Percentiles rank a stretch among this genome's conserved stretches.
Conservation (phyloP, 2,888 invertebrate species). For the Erynnis tages region DNA sequence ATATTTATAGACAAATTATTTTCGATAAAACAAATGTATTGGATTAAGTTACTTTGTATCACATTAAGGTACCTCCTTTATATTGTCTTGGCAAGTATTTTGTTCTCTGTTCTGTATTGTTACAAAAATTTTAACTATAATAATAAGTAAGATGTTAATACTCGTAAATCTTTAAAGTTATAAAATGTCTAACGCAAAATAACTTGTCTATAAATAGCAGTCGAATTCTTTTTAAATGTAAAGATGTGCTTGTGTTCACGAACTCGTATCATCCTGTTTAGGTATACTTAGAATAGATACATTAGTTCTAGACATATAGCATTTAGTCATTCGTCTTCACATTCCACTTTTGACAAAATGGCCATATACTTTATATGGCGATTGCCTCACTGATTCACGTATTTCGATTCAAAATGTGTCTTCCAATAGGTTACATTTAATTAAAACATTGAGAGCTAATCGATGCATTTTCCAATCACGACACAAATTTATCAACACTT, state of each 20-base stretch:
- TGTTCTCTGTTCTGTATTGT: neutral
- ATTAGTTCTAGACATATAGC: constrained; percentile 34
- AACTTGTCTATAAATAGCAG: neutral
- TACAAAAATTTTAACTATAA: no score
- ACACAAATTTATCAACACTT: neutral
- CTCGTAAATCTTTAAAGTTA: no score
- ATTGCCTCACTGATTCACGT: constrained; percentile 36
- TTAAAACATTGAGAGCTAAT: constrained; percentile 29
- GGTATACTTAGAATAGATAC: constrained; percentile 32
- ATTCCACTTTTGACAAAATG: constrained; percentile 51
- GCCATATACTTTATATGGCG: constrained; percentile 15
- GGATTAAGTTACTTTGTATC: no score
- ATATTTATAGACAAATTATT: neutral
- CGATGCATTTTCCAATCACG: neutral
- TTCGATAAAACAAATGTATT: neutral
- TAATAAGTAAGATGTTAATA: no score
- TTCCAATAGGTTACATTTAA: constrained; percentile 74
- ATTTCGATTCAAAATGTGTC: constrained; percentile 64
- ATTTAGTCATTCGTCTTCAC: constrained; percentile 40
- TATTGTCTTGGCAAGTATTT: neutral
- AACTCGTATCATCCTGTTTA: constrained; percentile 49
- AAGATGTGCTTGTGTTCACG: constrained; percentile 52
- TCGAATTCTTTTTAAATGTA: neutral
- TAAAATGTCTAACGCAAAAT: neutral
- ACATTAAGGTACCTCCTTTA: no score